A percentile compares a stretch with the other conserved stretches of the same genome.
Conservation (phyloP, 2,113 vertebrate species). For the Ptyas mucosa region DNA sequence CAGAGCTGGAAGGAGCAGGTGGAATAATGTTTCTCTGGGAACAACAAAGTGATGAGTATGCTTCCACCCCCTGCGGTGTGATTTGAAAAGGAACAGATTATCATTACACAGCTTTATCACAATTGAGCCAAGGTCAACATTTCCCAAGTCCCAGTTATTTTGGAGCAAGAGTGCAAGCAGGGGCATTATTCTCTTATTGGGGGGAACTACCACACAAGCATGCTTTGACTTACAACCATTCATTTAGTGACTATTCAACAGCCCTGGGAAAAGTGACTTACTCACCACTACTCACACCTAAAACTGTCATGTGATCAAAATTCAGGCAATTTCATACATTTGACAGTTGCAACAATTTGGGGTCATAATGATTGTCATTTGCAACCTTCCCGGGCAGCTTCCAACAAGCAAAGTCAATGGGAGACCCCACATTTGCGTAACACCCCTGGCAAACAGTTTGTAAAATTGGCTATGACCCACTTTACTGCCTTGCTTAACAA, state of each 20-base stretch:
- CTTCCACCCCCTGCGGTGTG: not conserved
- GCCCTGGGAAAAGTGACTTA: not conserved
- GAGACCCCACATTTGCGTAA: not conserved
- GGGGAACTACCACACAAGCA: not conserved
- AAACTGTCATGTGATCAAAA: not conserved
- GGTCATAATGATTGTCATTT: not conserved
- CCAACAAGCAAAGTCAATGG: too few species aligned
- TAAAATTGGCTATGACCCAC: not conserved
- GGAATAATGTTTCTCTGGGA: not conserved
- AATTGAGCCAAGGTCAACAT: not conserved
- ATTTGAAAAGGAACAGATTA: not conserved
- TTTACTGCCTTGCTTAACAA: not conserved
- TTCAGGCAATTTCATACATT: not conserved
- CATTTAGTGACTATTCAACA: not conserved
- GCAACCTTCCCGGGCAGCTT: not conserved
- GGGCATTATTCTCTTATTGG: not conserved
- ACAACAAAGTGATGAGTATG: too few species aligned
- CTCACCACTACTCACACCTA: not conserved
- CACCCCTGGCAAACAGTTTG: not conserved
- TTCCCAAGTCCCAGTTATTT: not conserved
- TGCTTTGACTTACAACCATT: not conserved
- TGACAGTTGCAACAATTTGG: not conserved
- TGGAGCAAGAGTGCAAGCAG: not conserved
- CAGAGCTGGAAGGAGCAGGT: not conserved
- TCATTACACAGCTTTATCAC: not conserved